Evolutionary conservation across 2,113 vertebrate species (phyloP).

Genomic region (Cololabis saira): DNA sequence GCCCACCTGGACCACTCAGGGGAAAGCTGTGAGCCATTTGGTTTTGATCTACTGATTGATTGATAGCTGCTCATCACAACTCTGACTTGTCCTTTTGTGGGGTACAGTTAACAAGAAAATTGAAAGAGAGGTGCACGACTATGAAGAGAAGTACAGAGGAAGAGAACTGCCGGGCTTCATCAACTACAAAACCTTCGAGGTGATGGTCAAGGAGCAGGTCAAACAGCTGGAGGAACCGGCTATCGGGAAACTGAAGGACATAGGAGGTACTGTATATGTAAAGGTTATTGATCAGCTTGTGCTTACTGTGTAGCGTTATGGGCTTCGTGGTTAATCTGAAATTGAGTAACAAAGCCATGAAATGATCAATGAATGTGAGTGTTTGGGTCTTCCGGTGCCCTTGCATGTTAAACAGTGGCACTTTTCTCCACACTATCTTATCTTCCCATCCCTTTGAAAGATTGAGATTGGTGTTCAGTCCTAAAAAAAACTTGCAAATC

Average conservation of each 20-base stretch:
- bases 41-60: not conserved
- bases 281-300: not conserved
- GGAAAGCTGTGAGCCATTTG: conserved; percentile 70
- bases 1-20: not conserved
- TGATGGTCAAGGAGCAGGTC: conserved; percentile 83
- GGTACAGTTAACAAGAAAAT: conserved; percentile 71
- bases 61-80: not conserved
- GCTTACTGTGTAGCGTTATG: no score
- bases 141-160: conserved; percentile 83
- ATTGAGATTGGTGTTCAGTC: no score
- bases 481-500: no score
- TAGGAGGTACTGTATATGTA: conserved; percentile 51
- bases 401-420: no score
- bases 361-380: no score
- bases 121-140: conserved; percentile 53
- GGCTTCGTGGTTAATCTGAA: no score
- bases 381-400: no score
- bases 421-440: no score
- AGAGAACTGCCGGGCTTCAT: conserved; percentile 87
- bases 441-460: no score
- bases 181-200: conserved; percentile 88
- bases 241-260: conserved; percentile 70
- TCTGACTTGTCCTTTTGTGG: conserved; percentile 18
- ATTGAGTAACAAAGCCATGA: no score
- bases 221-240: conserved; percentile 84